Conservation (phyloP, 2,888 invertebrate genomes). For the Dascillus cervinus region DNA sequence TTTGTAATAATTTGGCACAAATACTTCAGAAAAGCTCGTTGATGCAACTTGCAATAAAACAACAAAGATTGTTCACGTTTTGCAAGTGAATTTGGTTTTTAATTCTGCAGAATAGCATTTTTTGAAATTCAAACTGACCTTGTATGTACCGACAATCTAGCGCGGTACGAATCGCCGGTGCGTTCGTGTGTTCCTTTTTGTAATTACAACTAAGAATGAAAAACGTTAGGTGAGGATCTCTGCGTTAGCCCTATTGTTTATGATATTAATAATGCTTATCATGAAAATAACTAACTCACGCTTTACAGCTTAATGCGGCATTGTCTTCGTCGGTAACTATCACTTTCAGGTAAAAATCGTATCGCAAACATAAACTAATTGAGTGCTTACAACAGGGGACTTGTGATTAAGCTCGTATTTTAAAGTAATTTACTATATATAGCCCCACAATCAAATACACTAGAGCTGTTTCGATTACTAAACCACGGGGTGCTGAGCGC, state of each 20-base stretch:
- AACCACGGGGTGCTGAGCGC: conserved; percentile 19
- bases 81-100: no score
- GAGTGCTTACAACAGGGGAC: conserved; percentile 25
- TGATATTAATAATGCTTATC: conserved; percentile 10
- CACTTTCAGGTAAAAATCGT: conserved; percentile 17
- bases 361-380: conserved; percentile 22
- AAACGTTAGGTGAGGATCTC: no score
- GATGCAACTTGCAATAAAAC: no score
- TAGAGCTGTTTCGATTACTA: conserved; percentile 20
- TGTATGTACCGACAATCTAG: no score
- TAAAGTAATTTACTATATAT: conserved; percentile 22
- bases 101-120: no score
- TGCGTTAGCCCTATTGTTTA: neutral
- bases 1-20: no score
- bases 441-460: conserved; percentile 17
- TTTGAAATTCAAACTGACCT: no score
- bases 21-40: no score
- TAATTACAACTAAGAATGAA: no score
- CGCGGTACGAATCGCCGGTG: no score
- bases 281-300: conserved; percentile 15
- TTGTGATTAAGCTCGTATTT: conserved; percentile 25
- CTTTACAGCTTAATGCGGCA: conserved; percentile 18
- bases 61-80: no score
- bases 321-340: conserved; percentile 14
- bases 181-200: no score